Evolutionary conservation across 2,888 invertebrate genomes (phyloP).

Genomic region (Patella ulyssiponensis): DNA sequence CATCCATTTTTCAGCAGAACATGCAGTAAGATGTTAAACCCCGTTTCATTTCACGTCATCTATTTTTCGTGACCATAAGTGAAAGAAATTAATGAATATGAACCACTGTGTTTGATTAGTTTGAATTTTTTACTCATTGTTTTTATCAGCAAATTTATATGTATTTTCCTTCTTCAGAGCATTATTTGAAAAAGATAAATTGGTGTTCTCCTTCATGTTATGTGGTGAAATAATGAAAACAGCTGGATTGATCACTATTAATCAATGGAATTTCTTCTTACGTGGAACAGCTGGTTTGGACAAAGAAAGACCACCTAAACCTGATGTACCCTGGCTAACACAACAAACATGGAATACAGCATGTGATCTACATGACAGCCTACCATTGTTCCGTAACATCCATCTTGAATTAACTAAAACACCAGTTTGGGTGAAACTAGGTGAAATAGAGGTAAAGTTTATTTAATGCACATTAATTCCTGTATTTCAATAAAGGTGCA

Average conservation of each 20-base stretch:
- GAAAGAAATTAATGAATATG: no score
- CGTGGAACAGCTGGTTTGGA: conserved; percentile 77
- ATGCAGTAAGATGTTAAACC: no score
- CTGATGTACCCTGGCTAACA: conserved; percentile 77
- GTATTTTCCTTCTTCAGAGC: conserved; percentile 54
- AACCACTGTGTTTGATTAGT: no score
- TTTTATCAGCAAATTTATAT: no score
- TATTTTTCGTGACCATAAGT: not conserved
- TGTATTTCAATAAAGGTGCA: no score
- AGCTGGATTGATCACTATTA: conserved; percentile 76
- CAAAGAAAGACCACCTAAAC: conserved; percentile 71
- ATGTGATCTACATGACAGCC: conserved; percentile 78
- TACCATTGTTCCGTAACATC: conserved; percentile 72
- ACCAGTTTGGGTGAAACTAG: conserved; percentile 63
- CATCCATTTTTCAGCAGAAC: no score
- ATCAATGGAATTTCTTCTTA: conserved; percentile 85
- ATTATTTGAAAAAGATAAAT: conserved; percentile 73
- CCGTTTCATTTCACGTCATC: not conserved
- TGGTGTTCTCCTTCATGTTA: conserved; percentile 78
- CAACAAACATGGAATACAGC: conserved; percentile 81
- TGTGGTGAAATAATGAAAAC: conserved; percentile 83
- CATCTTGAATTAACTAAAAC: conserved; percentile 63
- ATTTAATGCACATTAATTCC: not conserved
- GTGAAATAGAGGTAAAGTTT: conserved; percentile 49
- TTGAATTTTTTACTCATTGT: no score